Evolutionary conservation across 2,113 vertebrate genomes (phyloP), one percentile per base, ranked within the genome.

Genomic region (Ceratotherium simum): DNA sequence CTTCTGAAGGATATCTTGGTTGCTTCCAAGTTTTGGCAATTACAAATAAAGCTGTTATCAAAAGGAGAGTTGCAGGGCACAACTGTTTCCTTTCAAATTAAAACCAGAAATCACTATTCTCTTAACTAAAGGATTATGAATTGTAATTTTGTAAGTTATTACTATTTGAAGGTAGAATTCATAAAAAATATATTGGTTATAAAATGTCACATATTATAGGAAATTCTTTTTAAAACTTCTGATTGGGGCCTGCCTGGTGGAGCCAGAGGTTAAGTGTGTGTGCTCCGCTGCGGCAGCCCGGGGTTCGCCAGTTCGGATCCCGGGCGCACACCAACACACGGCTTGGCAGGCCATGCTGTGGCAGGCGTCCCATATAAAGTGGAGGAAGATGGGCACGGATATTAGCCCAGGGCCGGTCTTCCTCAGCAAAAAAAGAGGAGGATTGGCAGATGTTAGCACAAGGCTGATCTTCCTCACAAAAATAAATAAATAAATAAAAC

Each of bases 111-210:
- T 75, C 67, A 78, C 62, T 51, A 31, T 73, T 86, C 58, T 82
- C 62, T 81, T 48, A 86, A 87, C 29, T 48, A 88, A 95, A 83
- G 42, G 6, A 60, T 70, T 96, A 78, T n/a, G 39, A 93, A 73
- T n/a, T 76, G 12, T 27, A 92, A 90, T 25, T 92, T 82, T 87
- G 3, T 33, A 96, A 93, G 16, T 75, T 95, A 69, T 58, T 89
- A 75, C 33, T 90, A 56, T 42, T 39, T 72, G 23, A 93, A 82
- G 31, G 42, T 33, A 83, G 69, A 91, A 87, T 85, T 76, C n/a
- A 64, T 14, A 76, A 91, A 92, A 92, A 62, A 95, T 36, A 70
- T 17, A 89, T 29, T 64, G 48, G 33, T 67, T 67, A 84, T 58
- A 83, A 94, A 90, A 80, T 76, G 17, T 72, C 75, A 81, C 31